phyloP scores from a whole-genome alignment of 2,888 invertebrate genomes.

The Hipparchia sbordonii region DNA sequence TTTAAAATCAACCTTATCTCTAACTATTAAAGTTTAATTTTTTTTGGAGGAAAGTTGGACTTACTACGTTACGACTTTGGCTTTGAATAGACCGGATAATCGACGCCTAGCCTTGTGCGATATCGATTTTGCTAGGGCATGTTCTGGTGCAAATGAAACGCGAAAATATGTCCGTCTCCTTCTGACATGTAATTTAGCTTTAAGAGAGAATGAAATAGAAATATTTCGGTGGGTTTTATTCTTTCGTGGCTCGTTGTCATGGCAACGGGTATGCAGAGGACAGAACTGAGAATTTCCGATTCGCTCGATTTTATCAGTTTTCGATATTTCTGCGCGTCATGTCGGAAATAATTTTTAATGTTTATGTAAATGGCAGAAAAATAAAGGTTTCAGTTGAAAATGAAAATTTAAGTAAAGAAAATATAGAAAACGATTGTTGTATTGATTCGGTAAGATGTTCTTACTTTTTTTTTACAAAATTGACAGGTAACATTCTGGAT shows the following conservation, averaged over 20 bases:
- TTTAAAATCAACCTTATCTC: constrained; percentile 29
- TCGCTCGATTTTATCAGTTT: constrained; percentile 61
- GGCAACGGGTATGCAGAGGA: constrained; percentile 66
- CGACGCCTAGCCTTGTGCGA: constrained; percentile 83
- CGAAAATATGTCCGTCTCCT: constrained; percentile 48
- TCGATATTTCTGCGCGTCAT: constrained; percentile 72
- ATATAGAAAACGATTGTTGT: constrained; percentile 48
- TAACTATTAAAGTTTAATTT: constrained; percentile 33
- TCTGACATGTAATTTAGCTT: constrained; percentile 41
- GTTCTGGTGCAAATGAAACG: constrained; percentile 57
- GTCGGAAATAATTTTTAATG: constrained; percentile 58
- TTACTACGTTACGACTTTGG: constrained; percentile 45
- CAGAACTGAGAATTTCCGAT: constrained; percentile 69
- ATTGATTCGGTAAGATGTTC: constrained; percentile 63
- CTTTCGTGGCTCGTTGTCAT: constrained; percentile 64
- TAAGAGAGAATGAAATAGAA: constrained; percentile 50
- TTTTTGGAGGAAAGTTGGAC: background rate
- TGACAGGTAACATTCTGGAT: background rate
- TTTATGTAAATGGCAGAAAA: constrained; percentile 51
- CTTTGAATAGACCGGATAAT: constrained; percentile 67
- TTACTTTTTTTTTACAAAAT: constrained; percentile 2
- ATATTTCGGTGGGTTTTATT: constrained; percentile 37
- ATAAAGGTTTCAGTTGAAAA: constrained; percentile 51
- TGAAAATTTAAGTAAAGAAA: constrained; percentile 41
- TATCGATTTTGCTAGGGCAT: constrained; percentile 79